Evolutionary conservation across 2,888 invertebrate genomes (phyloP), one percentile per base, ranked within the genome.

Genomic region (Caenorhabditis sp.): DNA sequence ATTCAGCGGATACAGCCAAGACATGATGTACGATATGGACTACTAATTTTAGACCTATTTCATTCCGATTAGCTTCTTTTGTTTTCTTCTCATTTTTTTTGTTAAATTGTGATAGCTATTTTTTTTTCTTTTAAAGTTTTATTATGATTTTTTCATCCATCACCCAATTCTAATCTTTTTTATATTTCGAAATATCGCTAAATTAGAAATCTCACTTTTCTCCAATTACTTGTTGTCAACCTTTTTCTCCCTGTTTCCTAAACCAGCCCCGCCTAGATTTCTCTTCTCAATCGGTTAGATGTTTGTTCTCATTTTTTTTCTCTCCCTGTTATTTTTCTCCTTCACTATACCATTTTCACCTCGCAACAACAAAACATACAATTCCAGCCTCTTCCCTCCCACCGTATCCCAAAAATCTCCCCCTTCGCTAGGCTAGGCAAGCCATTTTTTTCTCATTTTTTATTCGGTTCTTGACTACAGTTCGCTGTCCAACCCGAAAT

Each of bases 11-110:
- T 31, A 54, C 35, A 64, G 41, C n/a, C 16, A 41, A 12, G 81
- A 82, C 38, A 38, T 38, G 14, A 82, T 82, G 76, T 75, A 76
- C 63, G 76, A 69, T 61, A 77, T 77, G 26, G 68, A 69, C 10
- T 66, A 58, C 41, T 76, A 22, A 75, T 12, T 61, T 63, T 24
- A 28, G 10, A 14, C 6, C 38, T 38, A 38, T 38, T 38, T 38
- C 51, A 41, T 19, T 56, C n/a, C 38, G 31, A n/a, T 28, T 49
- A 63, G 41, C 54, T 22, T 16, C 31, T 59, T 72, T 14, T 26
- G 26, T 28, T 54, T 19, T 69, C 44, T 49, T 54, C 12, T 38
- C 12, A 10, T 38, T 10, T 38, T 38, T 38, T 38, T 38, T 59
- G 41, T 63, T 61, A 10, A 38, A 59, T 68, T 76, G 66, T 76